Evolutionary conservation across 2,888 invertebrate genomes (phyloP).

Genomic region (Siphonodentalium dalli): DNA sequence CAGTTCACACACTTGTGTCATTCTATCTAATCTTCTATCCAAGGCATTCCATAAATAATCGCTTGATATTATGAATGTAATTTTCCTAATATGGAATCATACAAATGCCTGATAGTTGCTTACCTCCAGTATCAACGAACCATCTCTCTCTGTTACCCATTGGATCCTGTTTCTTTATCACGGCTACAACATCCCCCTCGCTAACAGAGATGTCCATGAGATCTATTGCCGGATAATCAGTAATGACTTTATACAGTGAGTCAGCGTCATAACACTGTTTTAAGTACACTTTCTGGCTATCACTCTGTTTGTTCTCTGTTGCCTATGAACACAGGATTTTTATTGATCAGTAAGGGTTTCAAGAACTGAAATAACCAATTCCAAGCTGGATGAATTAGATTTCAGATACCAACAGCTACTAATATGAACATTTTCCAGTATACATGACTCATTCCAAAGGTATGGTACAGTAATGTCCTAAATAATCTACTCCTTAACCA

Average conservation of each 20-base stretch:
- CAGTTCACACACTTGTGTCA: too few relatives aligned
- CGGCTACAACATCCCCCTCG: slow-evolving; percentile 69
- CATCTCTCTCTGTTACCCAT: slow-evolving; percentile 70
- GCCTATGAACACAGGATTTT: not conserved
- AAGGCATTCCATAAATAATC: too few relatives aligned
- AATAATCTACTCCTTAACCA: too few relatives aligned
- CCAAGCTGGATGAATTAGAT: not conserved
- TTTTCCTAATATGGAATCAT: too few relatives aligned
- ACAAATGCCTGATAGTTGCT: slow-evolving; percentile 20
- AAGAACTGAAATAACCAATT: not conserved
- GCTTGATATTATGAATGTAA: too few relatives aligned
- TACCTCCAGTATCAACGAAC: slow-evolving; percentile 71
- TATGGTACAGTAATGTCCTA: too few relatives aligned
- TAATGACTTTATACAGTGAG: slow-evolving; percentile 66
- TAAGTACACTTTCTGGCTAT: slow-evolving; percentile 64
- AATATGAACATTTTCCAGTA: too few relatives aligned
- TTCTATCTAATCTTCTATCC: too few relatives aligned
- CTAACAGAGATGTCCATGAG: slow-evolving; percentile 57
- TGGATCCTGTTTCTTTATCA: slow-evolving; percentile 71
- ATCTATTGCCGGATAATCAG: slow-evolving; percentile 65
- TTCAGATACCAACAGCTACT: not conserved
- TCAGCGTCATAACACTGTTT: slow-evolving; percentile 65
- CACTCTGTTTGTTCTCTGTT: slow-evolving; percentile 56
- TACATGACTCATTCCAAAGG: too few relatives aligned
- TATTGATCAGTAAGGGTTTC: too few relatives aligned